Evolutionary conservation across 2,888 invertebrate genomes (phyloP).

Genomic region (Osmoderma eremita): DNA sequence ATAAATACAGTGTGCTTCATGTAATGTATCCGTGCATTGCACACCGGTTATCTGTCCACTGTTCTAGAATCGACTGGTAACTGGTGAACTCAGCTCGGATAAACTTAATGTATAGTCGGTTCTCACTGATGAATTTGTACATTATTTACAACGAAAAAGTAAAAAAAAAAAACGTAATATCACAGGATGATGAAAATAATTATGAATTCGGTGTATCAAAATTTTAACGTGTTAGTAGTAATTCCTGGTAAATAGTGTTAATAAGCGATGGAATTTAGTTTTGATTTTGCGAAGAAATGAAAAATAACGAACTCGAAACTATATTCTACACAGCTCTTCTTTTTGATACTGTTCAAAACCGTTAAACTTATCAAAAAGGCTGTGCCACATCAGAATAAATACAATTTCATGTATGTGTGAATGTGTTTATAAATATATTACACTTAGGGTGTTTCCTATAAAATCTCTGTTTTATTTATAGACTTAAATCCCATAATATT

Average conservation of each 20-base stretch:
- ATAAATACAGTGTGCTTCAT: conserved; percentile 58
- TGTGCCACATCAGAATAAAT: conserved; percentile 58
- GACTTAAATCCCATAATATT: conserved; percentile 1
- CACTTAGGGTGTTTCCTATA: conserved; percentile 59
- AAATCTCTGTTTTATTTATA: conserved; percentile 40
- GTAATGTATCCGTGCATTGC: conserved; percentile 55
- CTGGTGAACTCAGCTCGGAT: conserved; percentile 20
- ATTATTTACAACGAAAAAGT: conserved; percentile 60
- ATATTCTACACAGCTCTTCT: conserved; percentile 56
- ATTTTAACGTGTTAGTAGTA: conserved; percentile 53
- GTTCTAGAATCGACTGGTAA: background rate
- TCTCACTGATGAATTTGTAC: conserved; percentile 52
- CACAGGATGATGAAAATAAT: conserved; percentile 39
- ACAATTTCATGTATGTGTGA: conserved; percentile 63
- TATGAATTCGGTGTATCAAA: conserved; percentile 54
- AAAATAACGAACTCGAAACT: conserved; percentile 50
- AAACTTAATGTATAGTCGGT: conserved; percentile 44
- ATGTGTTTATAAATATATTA: conserved; percentile 64
- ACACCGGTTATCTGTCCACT: conserved; percentile 46
- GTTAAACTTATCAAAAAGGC: conserved; percentile 62
- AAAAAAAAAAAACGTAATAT: conserved; percentile 34
- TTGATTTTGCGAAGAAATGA: conserved; percentile 49
- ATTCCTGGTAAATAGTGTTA: conserved; percentile 44
- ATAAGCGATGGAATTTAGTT: conserved; percentile 54
- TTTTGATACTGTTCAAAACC: conserved; percentile 57